Evolutionary conservation across 2,888 invertebrate genomes (phyloP).

Genomic region (Tachina lurida): DNA sequence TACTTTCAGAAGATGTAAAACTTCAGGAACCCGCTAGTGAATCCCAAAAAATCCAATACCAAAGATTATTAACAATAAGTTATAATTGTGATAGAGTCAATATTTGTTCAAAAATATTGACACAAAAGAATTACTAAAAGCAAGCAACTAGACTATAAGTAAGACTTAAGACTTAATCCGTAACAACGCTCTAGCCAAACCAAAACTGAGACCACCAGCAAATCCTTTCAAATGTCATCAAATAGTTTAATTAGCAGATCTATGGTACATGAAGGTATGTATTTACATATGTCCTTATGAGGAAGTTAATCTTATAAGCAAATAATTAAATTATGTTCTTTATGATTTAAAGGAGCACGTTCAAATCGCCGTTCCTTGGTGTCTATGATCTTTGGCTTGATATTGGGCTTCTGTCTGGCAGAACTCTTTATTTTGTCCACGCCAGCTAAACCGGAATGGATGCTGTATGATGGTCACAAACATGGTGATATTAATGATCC

Average conservation of each 20-base stretch:
- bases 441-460: constrained; percentile 76
- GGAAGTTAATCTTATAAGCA: not conserved
- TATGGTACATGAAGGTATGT: constrained; percentile 76
- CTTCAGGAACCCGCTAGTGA: constrained; percentile 38
- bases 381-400: constrained; percentile 81
- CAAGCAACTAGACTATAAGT: constrained; percentile 33
- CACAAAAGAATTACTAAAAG: constrained; percentile 13
- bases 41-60: constrained; percentile 46
- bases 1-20: constrained; percentile 78
- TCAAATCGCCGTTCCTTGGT: constrained; percentile 81
- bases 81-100: constrained; percentile 74
- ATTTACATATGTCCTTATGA: not conserved
- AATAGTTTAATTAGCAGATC: constrained; percentile 77
- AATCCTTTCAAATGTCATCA: constrained; percentile 76
- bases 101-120: constrained; percentile 73
- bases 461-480: constrained; percentile 78
- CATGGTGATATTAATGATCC: constrained; percentile 82
- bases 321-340: not conserved
- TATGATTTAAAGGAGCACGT: constrained; percentile 81
- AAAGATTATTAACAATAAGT: constrained; percentile 61
- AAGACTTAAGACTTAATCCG: constrained; percentile 47
- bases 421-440: constrained; percentile 80
- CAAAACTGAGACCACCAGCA: not conserved
- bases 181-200: constrained; percentile 28
- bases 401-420: constrained; percentile 82